Conservation (phyloP, 2,113 vertebrate genomes). For the Strigops habroptila region DNA sequence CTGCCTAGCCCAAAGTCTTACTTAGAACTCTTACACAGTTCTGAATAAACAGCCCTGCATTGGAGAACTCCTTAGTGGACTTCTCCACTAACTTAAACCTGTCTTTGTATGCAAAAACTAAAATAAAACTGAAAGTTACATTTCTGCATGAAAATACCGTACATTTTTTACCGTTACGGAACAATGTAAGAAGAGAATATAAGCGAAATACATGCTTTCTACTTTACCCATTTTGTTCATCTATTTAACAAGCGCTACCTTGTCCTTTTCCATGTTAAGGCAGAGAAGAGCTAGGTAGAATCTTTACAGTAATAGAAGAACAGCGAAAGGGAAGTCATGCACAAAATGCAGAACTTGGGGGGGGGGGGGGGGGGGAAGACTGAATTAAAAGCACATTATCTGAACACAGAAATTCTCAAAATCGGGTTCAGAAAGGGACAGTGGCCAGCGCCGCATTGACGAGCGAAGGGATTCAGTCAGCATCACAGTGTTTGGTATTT, state of each 20-base stretch:
- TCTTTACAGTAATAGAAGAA: background rate
- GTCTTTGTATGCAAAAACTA: background rate
- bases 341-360: background rate
- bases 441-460: background rate
- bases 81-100: background rate
- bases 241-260: background rate
- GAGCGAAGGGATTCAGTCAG: background rate
- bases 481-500: fast-evolving
- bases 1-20: background rate
- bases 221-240: background rate
- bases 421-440: fast-evolving
- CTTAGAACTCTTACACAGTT: background rate
- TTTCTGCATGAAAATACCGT: background rate
- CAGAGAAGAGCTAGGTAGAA: background rate
- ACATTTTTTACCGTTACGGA: background rate
- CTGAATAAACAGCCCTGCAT: background rate
- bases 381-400: background rate
- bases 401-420: fast-evolving
- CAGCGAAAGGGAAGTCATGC: fast-evolving
- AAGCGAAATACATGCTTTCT: background rate
- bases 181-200: fast-evolving
- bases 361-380: fast-evolving
- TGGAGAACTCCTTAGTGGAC: background rate
- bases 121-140: background rate
- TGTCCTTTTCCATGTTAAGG: background rate